phyloP scores from a whole-genome alignment of 2,888 invertebrate species.

The Beris chalybata region DNA sequence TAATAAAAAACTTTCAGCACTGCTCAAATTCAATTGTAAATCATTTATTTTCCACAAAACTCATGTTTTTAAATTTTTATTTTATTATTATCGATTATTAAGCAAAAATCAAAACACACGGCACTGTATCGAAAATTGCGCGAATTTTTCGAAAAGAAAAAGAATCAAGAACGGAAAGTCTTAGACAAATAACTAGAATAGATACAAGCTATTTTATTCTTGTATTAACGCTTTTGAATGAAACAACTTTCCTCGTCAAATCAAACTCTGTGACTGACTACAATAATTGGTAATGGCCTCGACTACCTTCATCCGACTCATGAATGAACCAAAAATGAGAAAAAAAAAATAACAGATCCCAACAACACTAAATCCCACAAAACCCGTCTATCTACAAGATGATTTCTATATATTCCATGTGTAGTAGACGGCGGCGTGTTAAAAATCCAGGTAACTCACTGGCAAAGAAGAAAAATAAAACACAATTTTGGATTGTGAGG shows the following conservation, averaged over 20 bases:
- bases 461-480: background rate
- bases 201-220: slow-evolving; percentile 22
- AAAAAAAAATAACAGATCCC: background rate
- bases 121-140: too few species aligned
- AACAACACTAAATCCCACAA: background rate
- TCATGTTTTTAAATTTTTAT: too few species aligned
- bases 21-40: too few species aligned
- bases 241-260: slow-evolving; percentile 41
- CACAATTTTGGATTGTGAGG: too few species aligned
- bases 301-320: slow-evolving; percentile 24
- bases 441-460: slow-evolving; percentile 30
- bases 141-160: slow-evolving; percentile 4
- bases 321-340: slow-evolving; percentile 24
- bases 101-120: too few species aligned
- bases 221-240: slow-evolving; percentile 25
- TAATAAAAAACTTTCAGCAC: too few species aligned
- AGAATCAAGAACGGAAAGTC: slow-evolving; percentile 9
- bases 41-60: too few species aligned
- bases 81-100: too few species aligned
- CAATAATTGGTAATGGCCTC: slow-evolving; percentile 41
- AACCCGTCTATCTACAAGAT: slow-evolving; percentile 2
- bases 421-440: slow-evolving; percentile 9
- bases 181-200: background rate
- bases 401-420: too few species aligned
- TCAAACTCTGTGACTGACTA: slow-evolving; percentile 43